Conservation (phyloP, 37 sponge, comb jelly and placozoan species). For the Sycon ciliatum region DNA sequence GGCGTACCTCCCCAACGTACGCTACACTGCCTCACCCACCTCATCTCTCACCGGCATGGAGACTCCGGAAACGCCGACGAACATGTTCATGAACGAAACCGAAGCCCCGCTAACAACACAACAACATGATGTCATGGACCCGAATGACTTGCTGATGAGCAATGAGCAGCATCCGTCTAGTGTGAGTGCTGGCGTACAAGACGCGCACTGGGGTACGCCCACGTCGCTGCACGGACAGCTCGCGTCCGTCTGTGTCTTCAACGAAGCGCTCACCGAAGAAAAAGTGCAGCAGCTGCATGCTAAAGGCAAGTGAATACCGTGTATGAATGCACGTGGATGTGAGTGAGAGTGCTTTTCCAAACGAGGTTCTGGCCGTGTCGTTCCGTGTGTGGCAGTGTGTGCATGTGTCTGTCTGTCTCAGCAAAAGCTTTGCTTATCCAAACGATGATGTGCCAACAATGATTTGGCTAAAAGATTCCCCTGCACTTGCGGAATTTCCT, state of each 20-base stretch:
- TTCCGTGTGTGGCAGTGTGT: no score
- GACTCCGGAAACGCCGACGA: neutral
- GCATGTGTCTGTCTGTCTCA: no score
- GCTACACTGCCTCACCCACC: neutral
- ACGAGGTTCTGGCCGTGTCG: no score
- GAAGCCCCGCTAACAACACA: no score
- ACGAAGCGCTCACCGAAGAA: slow-evolving; percentile 46
- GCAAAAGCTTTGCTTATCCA: no score
- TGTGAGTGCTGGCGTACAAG: slow-evolving; percentile 34
- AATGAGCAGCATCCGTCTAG: neutral
- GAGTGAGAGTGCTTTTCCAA: no score
- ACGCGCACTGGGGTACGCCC: slow-evolving; percentile 51
- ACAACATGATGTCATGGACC: neutral
- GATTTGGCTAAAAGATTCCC: no score
- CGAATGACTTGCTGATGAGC: neutral
- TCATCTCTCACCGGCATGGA: neutral
- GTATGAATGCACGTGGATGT: no score
- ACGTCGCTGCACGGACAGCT: slow-evolving; percentile 67
- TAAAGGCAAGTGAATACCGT: slow-evolving; percentile 24
- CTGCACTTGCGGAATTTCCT: no score
- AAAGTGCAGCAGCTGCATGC: slow-evolving; percentile 19
- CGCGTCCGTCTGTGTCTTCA: slow-evolving; percentile 71
- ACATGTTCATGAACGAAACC: neutral
- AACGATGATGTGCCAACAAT: no score
- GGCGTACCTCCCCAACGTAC: no score